Base-by-base conservation (phyloP, 1,140 invertebrate species). In the Drosophila serrata region DNA sequence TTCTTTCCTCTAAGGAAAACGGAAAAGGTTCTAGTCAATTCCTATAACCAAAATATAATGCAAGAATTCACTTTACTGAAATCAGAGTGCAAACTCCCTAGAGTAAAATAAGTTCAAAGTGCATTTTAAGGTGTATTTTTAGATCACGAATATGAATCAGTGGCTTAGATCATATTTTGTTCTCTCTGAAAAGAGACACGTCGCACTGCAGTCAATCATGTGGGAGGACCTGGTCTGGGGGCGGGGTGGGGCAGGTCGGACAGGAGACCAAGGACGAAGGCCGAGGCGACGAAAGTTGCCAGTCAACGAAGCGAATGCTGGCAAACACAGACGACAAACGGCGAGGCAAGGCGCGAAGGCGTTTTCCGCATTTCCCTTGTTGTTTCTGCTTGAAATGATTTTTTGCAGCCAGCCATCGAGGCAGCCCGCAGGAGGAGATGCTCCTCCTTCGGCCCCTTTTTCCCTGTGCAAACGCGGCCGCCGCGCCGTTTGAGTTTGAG, bases 361-460 rank as follows among this genome's bases (percentile, higher is more conserved):
- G 85, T 80, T 87, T 84, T 84, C 73, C 76, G 80, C 84, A 87
- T 88, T 88, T 87, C 76, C 84, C 84, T 80, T 87, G 80, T 87
- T 87, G 84, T 90, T 87, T 87, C 85, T 87, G 84, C 84, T 81
- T 72, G 80, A 84, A 88, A 87, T 90, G 76, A 90, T 87, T 90
- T 84, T 87, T 82, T 85, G 53, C 45, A 43, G 13, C 37, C 37
- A 40, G 53, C 75, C 37, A 37, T n/a, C 42, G 33, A 67, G 24
- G 19, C 63, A 68, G 35, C 69, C 48, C 59, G 33, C 31, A 64
- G 61, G 70, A 82, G 82, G 65, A 86, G 82, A 73, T 70, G 75
- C 78, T 75, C 15, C 78, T 75, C 15, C 45, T 19, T 7, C 56
- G 68, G n/a, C n/a, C 62, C 48, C 59, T 56, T 60, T 59, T 42